These are phyloP conservation scores for Akabosia matsudoensis DNA, from an alignment of 1,140 invertebrate genomes.

Conservation along the genomic window DNA sequence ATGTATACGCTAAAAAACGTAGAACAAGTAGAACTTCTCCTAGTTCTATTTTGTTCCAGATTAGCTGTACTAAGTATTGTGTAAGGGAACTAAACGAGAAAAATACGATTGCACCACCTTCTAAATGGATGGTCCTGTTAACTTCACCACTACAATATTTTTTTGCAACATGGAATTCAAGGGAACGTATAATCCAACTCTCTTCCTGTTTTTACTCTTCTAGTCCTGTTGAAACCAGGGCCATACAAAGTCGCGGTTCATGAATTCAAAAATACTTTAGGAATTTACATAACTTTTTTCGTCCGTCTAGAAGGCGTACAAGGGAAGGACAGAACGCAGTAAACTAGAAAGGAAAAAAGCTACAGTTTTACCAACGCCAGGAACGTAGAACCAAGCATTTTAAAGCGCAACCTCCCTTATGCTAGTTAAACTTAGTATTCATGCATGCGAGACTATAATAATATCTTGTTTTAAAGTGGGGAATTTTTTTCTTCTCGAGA, in stretches of 20 bases:
- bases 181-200: constrained; percentile 18
- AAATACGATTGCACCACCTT: neutral
- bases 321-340: neutral
- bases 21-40: neutral
- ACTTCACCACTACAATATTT: neutral
- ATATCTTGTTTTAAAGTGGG: neutral
- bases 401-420: too few species aligned
- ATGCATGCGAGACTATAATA: constrained; percentile 11
- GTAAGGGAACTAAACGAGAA: neutral
- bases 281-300: neutral
- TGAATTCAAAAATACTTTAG: neutral
- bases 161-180: constrained; percentile 1
- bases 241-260: neutral
- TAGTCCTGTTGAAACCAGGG: neutral
- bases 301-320: neutral
- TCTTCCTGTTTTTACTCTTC: neutral
- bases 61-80: neutral
- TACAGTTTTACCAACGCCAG: neutral
- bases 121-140: too few species aligned
- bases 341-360: neutral
- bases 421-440: constrained; percentile 7
- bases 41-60: neutral
- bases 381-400: neutral
- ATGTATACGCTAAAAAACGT: neutral
- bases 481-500: neutral